These are phyloP conservation scores for Leptoclinus maculatus DNA, from an alignment of 2,797 vertebrate genomes.

Conservation along the genomic window DNA sequence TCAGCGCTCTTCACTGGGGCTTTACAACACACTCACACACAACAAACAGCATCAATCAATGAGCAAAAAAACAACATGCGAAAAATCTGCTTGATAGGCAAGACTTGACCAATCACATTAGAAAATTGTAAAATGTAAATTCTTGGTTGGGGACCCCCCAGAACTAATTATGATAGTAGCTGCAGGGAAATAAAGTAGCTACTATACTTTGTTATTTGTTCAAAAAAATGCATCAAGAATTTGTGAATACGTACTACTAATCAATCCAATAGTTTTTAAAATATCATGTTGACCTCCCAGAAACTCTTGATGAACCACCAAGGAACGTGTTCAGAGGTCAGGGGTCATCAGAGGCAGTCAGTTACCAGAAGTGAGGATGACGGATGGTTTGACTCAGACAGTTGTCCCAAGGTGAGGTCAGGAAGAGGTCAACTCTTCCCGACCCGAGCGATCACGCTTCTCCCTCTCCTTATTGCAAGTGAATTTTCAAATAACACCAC, in stretches of 20 bases:
- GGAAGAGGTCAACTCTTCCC: no score
- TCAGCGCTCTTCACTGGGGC: not conserved
- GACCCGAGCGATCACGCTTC: slow-evolving; percentile 5
- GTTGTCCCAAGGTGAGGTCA: slow-evolving; percentile 36
- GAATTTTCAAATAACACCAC: not conserved
- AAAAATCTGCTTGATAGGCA: not conserved
- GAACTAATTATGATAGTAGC: not conserved
- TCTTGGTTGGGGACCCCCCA: not conserved
- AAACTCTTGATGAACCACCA: slow-evolving; percentile 33
- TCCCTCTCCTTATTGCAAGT: slow-evolving; percentile 7
- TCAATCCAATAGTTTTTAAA: not conserved
- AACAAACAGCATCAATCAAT: not conserved
- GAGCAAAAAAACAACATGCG: not conserved
- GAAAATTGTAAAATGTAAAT: not conserved
- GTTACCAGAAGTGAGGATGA: slow-evolving; percentile 50
- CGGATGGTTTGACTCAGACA: slow-evolving; percentile 51
- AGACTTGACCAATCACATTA: not conserved
- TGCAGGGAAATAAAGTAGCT: not conserved
- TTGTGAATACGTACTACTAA: not conserved
- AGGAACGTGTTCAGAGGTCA: slow-evolving; percentile 34
- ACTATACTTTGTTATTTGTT: not conserved
- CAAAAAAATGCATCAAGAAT: not conserved
- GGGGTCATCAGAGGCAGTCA: slow-evolving; percentile 26
- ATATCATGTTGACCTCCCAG: slow-evolving; percentile 8
- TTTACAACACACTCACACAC: not conserved